Conservation (phyloP, 1,140 invertebrate genomes). For the Drosophila sturtevanti region DNA sequence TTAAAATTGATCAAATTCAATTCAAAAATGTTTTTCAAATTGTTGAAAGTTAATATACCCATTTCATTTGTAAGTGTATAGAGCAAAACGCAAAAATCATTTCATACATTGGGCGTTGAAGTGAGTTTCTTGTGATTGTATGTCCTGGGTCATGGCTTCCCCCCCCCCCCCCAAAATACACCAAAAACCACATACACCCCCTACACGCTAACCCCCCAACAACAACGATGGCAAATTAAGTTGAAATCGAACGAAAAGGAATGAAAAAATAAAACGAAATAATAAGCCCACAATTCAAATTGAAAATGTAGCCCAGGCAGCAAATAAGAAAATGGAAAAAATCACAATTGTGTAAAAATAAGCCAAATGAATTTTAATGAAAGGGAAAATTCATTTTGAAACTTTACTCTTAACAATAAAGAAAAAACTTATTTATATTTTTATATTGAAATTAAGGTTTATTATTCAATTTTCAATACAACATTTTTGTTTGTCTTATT, state of each 20-base stretch:
- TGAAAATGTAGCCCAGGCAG: constrained; percentile 6
- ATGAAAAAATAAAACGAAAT: constrained; percentile 38
- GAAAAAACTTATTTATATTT: background rate
- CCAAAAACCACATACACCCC: constrained; percentile 7
- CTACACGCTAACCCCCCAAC: no score
- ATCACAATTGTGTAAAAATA: constrained; percentile 13
- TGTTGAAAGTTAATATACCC: no score
- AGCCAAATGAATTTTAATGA: constrained; percentile 38
- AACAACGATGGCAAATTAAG: constrained; percentile 13
- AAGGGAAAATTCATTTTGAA: constrained; percentile 12
- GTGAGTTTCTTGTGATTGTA: constrained; percentile 17
- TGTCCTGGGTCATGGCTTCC: constrained; percentile 19
- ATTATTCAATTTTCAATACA: constrained; percentile 35
- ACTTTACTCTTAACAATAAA: background rate
- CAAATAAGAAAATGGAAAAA: constrained; percentile 27
- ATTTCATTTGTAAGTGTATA: background rate
- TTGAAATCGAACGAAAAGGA: constrained; percentile 9
- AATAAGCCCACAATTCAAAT: constrained; percentile 44
- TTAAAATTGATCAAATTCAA: no score
- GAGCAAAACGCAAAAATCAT: constrained; percentile 41
- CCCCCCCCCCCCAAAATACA: background rate
- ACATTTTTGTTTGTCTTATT: background rate
- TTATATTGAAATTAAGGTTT: constrained; percentile 20
- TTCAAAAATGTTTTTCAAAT: no score
- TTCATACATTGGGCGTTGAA: constrained; percentile 47